Base-by-base conservation (phyloP, 1,140 invertebrate genomes). In the Platyura marginata region DNA sequence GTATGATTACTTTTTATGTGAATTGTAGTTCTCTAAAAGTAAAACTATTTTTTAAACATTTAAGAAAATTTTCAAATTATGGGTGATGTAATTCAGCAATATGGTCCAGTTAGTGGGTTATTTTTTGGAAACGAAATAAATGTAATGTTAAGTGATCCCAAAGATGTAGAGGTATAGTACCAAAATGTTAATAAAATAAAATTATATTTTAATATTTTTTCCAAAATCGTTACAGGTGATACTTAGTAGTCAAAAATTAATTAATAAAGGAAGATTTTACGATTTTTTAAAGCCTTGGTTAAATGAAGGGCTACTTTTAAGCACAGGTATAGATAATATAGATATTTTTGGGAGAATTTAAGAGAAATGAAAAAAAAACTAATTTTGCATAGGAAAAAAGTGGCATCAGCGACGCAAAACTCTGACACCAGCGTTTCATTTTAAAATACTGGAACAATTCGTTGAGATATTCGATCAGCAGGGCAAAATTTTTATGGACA, bases 381-480 rank as follows among this genome's bases (percentile, higher is more conserved):
- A n/a, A n/a, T n/a, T n/a, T n/a, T n/a, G n/a, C n/a, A n/a, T n/a
- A n/a, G n/a, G n/a, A n/a, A n/a, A n/a, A 59, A 83, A 85, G 66
- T 91, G 86, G 86, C 69, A 72, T 15, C 57, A 51, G 1, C 56
- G 81, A 38, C 58, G 86, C 23, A 86, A 84, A 62, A 64, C 88
- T 33, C 52, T 90, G 8, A 90, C 85, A 3, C 81, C 83, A 16
- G 75, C 81, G 0, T 89, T 90, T 55, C 86, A 91, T 55, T 87
- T 87, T 55, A 75, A 75, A 44, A 88, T 90, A 39, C 61, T 91
- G 3, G 72, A 85, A 46, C n/a, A n/a, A n/a, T n/a, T n/a, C n/a
- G n/a, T n/a, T n/a, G n/a, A n/a, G n/a, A 19, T n/a, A n/a, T n/a
- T n/a, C n/a, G n/a, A n/a, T n/a, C n/a, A n/a, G 19, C 5, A 41